These are phyloP conservation scores for Epinotia demarniana DNA, from an alignment of 2,888 invertebrate genomes.

Conservation along the genomic window DNA sequence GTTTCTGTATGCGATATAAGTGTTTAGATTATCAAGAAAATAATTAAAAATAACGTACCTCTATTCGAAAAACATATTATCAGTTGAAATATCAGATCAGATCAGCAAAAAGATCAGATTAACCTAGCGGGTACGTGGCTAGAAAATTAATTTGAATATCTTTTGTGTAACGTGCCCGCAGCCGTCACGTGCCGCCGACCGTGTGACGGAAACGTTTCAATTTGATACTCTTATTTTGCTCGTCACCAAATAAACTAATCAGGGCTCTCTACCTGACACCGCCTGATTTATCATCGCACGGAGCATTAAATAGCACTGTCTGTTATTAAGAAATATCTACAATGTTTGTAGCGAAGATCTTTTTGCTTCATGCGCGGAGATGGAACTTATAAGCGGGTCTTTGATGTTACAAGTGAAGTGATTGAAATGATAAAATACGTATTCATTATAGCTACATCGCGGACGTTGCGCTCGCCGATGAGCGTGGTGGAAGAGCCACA, in stretches of 20 bases:
- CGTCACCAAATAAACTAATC: conserved; percentile 40
- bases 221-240: conserved; percentile 70
- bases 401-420: conserved; percentile 52
- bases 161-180: conserved; percentile 41
- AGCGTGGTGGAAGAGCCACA: not conserved
- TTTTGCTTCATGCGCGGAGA: conserved; percentile 36
- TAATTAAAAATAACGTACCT: too few relatives aligned
- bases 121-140: conserved; percentile 30
- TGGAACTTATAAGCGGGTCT: conserved; percentile 46
- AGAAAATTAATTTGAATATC: conserved; percentile 39
- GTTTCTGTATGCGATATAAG: too few relatives aligned
- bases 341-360: conserved; percentile 31
- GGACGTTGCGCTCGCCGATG: conserved; percentile 12
- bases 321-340: conserved; percentile 30
- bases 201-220: conserved; percentile 67
- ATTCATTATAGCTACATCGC: conserved; percentile 27
- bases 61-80: not conserved
- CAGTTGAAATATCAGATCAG: too few relatives aligned
- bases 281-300: conserved; percentile 37
- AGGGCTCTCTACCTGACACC: conserved; percentile 38
- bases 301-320: conserved; percentile 27
- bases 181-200: conserved; percentile 53
- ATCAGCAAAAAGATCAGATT: too few relatives aligned
- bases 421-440: conserved; percentile 47
- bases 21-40: too few relatives aligned